Evolutionary conservation across 2,888 invertebrate species (phyloP), one percentile per base, ranked within the genome.

Genomic region (Biston betularia): DNA sequence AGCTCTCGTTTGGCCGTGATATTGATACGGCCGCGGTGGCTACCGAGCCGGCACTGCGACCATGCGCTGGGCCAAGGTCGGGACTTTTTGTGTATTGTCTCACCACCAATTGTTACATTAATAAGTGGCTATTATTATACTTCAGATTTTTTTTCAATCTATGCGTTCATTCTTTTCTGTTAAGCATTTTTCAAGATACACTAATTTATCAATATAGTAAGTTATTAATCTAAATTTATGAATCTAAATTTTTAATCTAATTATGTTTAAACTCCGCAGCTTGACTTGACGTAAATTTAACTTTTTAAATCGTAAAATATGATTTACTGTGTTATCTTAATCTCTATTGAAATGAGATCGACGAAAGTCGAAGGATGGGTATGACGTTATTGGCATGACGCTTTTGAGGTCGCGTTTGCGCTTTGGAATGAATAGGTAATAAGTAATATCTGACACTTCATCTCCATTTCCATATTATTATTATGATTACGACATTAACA

Each of bases 21-120:
- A 79, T 79, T 79, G 79, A 76, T 76, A 76, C 71, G 68, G 72
- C 70, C 74, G 71, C 64, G 60, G 68, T 48, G 48, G 44, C 55
- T 45, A 65, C 14, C 58, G 63, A 48, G 61, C 61, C 56, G 61
- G 61, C 58, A 62, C 58, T 42, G 65, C 60, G 70, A 66, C 72
- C 72, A 49, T 74, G 72, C 49, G 57, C 46, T 54, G 50, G 67
- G 74, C 63, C 71, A 72, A 74, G 73, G 74, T 60, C 60, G 52
- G 44, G 33, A 68, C 58, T 69, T 69, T 69, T 69, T 69, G 46
- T 65, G 9, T 34, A 62, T 53, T 62, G 58, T 59, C 42, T 62
- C 48, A 53, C 63, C 15, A 56, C n/a, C 11, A 12, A 68, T 66
- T 65, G 53, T 53, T 45, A 11, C 38, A 49, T 33, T 59, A n/a